Percentiles rank a stretch among this genome's conserved stretches.
These are phyloP conservation scores for Drosophila kepulauana DNA, from an alignment of 1,140 invertebrate genomes.

Conservation along the genomic window DNA sequence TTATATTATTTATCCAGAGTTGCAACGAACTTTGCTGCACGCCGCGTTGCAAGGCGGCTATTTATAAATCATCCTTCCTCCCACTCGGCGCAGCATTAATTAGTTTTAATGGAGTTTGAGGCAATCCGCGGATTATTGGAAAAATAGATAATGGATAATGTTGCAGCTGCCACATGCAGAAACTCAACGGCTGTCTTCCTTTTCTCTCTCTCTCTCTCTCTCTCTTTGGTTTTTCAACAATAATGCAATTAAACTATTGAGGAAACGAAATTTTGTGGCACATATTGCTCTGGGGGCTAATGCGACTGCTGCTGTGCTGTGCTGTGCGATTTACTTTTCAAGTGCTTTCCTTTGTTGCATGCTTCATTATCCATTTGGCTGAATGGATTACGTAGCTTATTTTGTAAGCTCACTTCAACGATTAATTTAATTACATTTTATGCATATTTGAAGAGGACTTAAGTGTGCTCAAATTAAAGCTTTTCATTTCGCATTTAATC, in stretches of 20 bases:
- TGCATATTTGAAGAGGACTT: slow-evolving; percentile 14
- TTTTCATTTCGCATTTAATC: slow-evolving; percentile 8
- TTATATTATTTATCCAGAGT: slow-evolving; percentile 46
- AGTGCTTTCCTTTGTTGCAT: slow-evolving; percentile 18
- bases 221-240: not conserved
- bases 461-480: not conserved
- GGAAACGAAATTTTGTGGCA: slow-evolving; percentile 1
- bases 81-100: slow-evolving; percentile 52
- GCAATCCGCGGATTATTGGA: slow-evolving; percentile 26
- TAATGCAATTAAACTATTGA: not conserved
- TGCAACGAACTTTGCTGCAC: slow-evolving; percentile 49
- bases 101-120: slow-evolving; percentile 69
- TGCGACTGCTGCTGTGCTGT: not conserved
- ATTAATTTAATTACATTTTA: slow-evolving; percentile 21
- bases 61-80: slow-evolving; percentile 22
- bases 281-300: not conserved
- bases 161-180: not conserved
- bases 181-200: not conserved
- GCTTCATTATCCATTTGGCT: slow-evolving; percentile 23
- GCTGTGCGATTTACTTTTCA: not conserved
- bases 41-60: slow-evolving; percentile 23
- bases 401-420: slow-evolving; percentile 6
- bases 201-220: not conserved
- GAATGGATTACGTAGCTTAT: slow-evolving; percentile 32
- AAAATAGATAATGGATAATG: slow-evolving; percentile 9